Conservation (phyloP, 1,140 invertebrate genomes). For the Matsumurasca onukii region DNA sequence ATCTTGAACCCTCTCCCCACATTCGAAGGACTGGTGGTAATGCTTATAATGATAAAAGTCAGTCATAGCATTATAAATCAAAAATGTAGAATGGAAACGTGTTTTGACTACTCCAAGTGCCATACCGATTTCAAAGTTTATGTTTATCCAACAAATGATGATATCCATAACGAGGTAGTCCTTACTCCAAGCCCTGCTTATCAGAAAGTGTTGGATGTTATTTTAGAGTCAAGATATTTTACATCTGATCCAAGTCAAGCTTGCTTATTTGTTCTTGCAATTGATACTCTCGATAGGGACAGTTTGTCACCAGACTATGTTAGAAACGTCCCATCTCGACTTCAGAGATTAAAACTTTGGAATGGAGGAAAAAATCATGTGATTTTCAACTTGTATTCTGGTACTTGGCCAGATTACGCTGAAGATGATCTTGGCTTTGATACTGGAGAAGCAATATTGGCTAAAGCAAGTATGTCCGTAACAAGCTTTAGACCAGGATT, state of each 20-base stretch:
- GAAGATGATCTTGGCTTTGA: constrained; percentile 91
- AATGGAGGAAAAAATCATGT: constrained; percentile 97
- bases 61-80: constrained; percentile 39
- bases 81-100: constrained; percentile 91
- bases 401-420: constrained; percentile 99
- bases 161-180: constrained; percentile 44
- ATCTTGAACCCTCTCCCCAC: constrained; percentile 41
- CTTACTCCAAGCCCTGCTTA: constrained; percentile 76
- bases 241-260: constrained; percentile 88
- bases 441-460: constrained; percentile 91
- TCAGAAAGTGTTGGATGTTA: constrained; percentile 88
- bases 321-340: constrained; percentile 77
- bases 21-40: constrained; percentile 35
- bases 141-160: constrained; percentile 84
- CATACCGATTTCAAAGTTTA: constrained; percentile 83
- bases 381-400: constrained; percentile 98
- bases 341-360: constrained; percentile 82
- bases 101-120: constrained; percentile 90
- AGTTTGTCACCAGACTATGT: constrained; percentile 90
- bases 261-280: constrained; percentile 91
- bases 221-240: constrained; percentile 89
- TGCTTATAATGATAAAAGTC: constrained; percentile 29
- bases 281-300: constrained; percentile 96
- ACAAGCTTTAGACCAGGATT: constrained; percentile 84
- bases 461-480: constrained; percentile 95